Percentiles rank a stretch among this genome's conserved stretches.
Evolutionary conservation across 2,797 vertebrate genomes (phyloP).

Genomic region (Falco naumanni): DNA sequence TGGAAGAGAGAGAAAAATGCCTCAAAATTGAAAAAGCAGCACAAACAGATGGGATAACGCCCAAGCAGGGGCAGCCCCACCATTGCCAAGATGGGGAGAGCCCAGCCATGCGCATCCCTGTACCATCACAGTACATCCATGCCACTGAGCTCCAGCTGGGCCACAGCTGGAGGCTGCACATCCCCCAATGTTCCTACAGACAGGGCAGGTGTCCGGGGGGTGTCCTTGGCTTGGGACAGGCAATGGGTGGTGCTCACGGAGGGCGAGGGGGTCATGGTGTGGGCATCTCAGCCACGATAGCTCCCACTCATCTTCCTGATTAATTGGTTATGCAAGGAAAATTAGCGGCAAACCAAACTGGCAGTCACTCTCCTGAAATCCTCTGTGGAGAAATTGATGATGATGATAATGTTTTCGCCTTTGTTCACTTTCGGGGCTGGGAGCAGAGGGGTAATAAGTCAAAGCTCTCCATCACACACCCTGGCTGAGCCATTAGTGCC

Average conservation of each 20-base stretch:
- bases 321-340: neutral
- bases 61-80: fast-evolving
- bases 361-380: neutral
- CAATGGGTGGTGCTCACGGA: neutral
- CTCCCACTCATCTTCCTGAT: neutral
- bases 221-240: neutral
- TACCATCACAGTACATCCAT: fast-evolving
- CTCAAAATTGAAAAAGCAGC: neutral
- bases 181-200: neutral
- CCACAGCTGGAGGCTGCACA: neutral
- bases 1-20: neutral
- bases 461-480: neutral
- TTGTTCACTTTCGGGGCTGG: neutral
- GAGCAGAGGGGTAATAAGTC: conserved; percentile 41
- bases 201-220: neutral
- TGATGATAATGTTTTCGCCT: neutral
- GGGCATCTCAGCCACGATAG: fast-evolving
- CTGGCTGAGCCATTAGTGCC: neutral
- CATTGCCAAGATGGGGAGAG: fast-evolving
- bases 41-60: fast-evolving
- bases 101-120: fast-evolving
- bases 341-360: neutral
- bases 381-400: conserved; percentile 37
- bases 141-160: fast-evolving
- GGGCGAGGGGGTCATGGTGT: fast-evolving